Conservation (phyloP, 2,113 vertebrate genomes). For the Lutjanus erythropterus region DNA sequence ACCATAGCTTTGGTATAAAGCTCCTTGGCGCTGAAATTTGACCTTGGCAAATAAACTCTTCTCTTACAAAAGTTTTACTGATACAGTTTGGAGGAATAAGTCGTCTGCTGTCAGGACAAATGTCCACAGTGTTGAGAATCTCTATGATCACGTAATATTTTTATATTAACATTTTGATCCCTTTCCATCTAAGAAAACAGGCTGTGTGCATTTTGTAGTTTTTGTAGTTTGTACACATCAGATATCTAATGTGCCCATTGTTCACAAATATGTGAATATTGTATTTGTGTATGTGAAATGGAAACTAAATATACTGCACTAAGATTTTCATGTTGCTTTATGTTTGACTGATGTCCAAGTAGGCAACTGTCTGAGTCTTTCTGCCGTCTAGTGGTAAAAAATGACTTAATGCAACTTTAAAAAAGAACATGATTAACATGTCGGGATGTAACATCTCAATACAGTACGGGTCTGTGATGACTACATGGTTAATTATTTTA, state of each 20-base stretch:
- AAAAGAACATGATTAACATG: too few species aligned
- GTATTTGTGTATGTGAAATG: neutral
- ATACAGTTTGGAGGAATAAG: neutral
- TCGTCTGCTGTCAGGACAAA: constrained; percentile 2
- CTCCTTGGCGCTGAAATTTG: neutral
- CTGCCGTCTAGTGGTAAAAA: constrained; percentile 9
- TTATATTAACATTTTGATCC: neutral
- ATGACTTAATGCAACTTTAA: neutral
- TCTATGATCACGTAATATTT: neutral
- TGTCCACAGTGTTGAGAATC: neutral
- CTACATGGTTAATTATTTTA: too few species aligned
- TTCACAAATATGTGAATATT: neutral
- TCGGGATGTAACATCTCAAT: too few species aligned
- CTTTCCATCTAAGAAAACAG: neutral
- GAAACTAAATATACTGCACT: neutral
- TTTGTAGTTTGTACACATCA: too few species aligned
- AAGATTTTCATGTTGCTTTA: neutral
- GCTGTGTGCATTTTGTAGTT: too few species aligned
- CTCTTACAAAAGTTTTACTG: neutral
- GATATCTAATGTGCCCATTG: neutral
- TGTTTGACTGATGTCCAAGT: neutral
- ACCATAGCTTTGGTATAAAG: constrained; percentile 1
- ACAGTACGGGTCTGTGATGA: too few species aligned
- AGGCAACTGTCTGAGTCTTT: neutral
- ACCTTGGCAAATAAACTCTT: neutral